Evolutionary conservation across 2,888 invertebrate genomes (phyloP), one percentile per base, ranked within the genome.

Genomic region (Aplocera efformata): DNA sequence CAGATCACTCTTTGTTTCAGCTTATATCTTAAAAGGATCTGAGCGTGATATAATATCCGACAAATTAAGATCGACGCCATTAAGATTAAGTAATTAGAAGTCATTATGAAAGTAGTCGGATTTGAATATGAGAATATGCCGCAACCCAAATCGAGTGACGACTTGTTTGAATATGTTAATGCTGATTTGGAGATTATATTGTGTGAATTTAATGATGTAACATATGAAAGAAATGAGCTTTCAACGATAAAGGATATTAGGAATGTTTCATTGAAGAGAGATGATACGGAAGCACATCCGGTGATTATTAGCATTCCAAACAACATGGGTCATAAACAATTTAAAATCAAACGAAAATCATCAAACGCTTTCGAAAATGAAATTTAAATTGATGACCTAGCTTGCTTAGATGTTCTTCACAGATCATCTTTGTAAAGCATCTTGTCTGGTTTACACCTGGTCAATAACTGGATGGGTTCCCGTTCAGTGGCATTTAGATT

Each of bases 21-120:
- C 32, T 27, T 31, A 28, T 58, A 66, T 67, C 64, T 64, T 59
- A 63, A 62, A 64, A 67, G 57, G 60, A 64, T 65, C 59, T 48
- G 43, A 40, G 39, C 47, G 36, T 53, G 42, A 54, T 46, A 49
- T 59, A 62, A 58, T 48, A 39, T 45, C 43, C 40, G 47, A 46
- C 36, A 36, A 44, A 45, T 38, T 41, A 39, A 48, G 43, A 40
- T 40, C 46, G 41, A 30, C 41, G 25, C 34, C 31, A 46, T 50
- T 42, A 44, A 27, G 46, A 50, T 47, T 48, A 48, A 52, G 50
- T 46, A 48, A 54, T 54, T 46, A 51, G 41, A 50, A 42, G 28
- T 44, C 36, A 44, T 33, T 26, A 38, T 23, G 37, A 39, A 32
- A 36, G 41, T 42, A 32, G 31, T 11, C 13, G 13, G 13, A 17